These are phyloP conservation scores for Pycnonotus jocosus DNA, from an alignment of 2,113 vertebrate species.

Conservation along the genomic window DNA sequence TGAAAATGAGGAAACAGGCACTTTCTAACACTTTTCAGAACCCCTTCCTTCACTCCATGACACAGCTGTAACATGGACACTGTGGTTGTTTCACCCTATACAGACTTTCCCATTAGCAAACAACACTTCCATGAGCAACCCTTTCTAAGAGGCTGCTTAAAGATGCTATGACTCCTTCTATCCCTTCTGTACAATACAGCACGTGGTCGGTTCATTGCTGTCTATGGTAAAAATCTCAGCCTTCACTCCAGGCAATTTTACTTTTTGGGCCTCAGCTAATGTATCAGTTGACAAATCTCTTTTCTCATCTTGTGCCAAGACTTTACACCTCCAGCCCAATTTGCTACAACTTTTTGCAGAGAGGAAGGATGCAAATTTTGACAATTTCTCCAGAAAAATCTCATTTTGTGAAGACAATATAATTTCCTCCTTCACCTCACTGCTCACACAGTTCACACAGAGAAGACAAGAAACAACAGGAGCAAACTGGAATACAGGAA, in stretches of 20 bases:
- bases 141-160: neutral
- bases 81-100: fast-evolving
- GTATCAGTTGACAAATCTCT: neutral
- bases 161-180: neutral
- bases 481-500: neutral
- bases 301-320: neutral
- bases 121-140: neutral
- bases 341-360: neutral
- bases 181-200: neutral
- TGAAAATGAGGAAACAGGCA: neutral
- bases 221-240: neutral
- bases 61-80: neutral
- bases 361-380: neutral
- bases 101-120: neutral
- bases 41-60: neutral
- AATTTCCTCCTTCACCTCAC: neutral
- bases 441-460: neutral
- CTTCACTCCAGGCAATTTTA: neutral
- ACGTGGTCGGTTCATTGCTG: neutral
- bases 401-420: neutral
- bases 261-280: neutral
- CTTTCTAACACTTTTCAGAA: neutral
- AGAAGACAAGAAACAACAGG: neutral
- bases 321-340: neutral
- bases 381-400: neutral